Evolutionary conservation across 2,113 vertebrate genomes (phyloP).

Genomic region (Elaphurus davidianus): DNA sequence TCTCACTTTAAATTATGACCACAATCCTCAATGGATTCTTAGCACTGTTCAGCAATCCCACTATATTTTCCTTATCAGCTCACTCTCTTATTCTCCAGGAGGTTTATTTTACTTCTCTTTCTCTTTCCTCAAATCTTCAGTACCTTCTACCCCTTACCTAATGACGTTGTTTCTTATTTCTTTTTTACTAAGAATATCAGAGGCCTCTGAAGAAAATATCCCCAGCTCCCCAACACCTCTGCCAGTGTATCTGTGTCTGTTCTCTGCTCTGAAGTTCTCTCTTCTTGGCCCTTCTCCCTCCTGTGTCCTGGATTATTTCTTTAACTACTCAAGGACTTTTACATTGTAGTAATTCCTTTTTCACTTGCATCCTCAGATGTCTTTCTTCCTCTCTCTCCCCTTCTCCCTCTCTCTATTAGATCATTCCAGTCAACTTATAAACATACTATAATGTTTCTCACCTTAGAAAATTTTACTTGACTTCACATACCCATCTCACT

Average conservation of each 20-base stretch:
- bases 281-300: neutral
- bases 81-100: neutral
- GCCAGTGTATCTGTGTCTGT: neutral
- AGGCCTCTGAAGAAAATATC: neutral
- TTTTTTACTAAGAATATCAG: neutral
- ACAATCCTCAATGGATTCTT: neutral
- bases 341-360: neutral
- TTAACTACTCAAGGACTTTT: neutral
- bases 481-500: neutral
- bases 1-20: neutral
- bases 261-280: neutral
- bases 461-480: neutral
- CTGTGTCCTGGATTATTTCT: neutral
- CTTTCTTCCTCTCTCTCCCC: neutral
- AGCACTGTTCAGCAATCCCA: neutral
- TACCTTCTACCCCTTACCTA: neutral
- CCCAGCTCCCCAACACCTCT: neutral
- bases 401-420: neutral
- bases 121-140: constrained; percentile 1
- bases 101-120: neutral
- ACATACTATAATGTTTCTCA: neutral
- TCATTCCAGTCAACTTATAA: neutral
- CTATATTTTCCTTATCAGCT: neutral
- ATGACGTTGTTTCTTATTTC: neutral
- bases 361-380: neutral